A percentile compares a stretch with the other conserved stretches of the same genome.
phyloP scores from a whole-genome alignment of 2,888 invertebrate genomes.

The Athrips mouffetella region DNA sequence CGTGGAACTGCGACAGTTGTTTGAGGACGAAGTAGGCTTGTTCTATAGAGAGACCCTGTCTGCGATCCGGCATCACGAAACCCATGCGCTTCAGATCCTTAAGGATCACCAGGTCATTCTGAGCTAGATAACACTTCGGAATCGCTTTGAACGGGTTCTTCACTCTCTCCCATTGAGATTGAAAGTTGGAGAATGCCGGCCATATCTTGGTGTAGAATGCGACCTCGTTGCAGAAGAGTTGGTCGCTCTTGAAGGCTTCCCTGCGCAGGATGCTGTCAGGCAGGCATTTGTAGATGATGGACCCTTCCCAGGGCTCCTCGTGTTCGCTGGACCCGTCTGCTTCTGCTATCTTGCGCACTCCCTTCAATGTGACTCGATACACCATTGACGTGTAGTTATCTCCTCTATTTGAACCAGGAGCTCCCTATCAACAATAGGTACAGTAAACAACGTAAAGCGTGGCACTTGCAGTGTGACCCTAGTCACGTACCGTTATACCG shows the following conservation, averaged over 20 bases:
- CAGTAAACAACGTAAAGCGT: background rate
- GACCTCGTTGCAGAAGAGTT: conserved; percentile 84
- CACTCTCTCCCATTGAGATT: conserved; percentile 60
- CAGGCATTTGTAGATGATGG: conserved; percentile 84
- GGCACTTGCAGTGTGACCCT: background rate
- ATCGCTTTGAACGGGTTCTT: conserved; percentile 72
- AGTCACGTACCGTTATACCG: background rate
- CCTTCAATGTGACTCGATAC: conserved; percentile 81
- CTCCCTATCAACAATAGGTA: conserved; percentile 61
- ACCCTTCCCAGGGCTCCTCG: conserved; percentile 79
- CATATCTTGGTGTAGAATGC: conserved; percentile 84
- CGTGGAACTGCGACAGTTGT: conserved; percentile 81
- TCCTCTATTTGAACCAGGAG: conserved; percentile 84
- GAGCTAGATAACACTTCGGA: conserved; percentile 80
- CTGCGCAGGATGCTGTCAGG: conserved; percentile 81
- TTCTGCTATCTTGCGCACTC: conserved; percentile 51
- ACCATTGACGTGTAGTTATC: conserved; percentile 87
- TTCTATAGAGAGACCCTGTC: conserved; percentile 77
- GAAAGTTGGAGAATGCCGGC: conserved; percentile 81
- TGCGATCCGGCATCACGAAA: conserved; percentile 81
- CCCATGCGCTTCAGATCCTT: conserved; percentile 80
- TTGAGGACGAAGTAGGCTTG: conserved; percentile 80
- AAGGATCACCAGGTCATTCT: conserved; percentile 75
- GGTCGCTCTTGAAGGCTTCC: conserved; percentile 85
- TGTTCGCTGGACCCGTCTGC: conserved; percentile 44